Evolutionary conservation across 2,888 invertebrate species (phyloP), one percentile per base, ranked within the genome.

Genomic region (Caradrina clavipalpis): DNA sequence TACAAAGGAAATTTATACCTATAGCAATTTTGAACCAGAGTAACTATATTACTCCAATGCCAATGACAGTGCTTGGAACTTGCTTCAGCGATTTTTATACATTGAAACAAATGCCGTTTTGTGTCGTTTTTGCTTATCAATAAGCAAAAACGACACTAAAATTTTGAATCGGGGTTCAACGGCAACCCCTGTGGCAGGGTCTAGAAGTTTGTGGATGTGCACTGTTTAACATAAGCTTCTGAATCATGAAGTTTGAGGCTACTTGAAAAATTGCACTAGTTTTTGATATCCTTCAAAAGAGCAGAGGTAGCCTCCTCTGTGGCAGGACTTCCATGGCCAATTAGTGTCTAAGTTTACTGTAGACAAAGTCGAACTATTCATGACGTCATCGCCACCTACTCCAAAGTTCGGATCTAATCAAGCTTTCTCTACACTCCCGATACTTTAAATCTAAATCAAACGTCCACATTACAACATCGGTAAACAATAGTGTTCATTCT

Each of bases 401-500:
- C 51, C 51, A 49, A 66, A 55, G 22, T 66, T 55, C n/a, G 26
- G 56, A 54, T 57, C 49, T 66, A 75, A 75, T 69, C 59, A 75
- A 68, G 56, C 76, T 80, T 80, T 79, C 79, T 76, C 74, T 58
- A 60, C 66, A 65, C 73, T 69, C 77, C 75, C 69, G 57, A 80
- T 78, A 74, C 76, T 76, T 73, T 68, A 73, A 74, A 71, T 76
- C 68, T 76, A 75, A 76, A 73, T 73, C 84, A 79, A 81, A 80
- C 53, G 78, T 66, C 64, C 53, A 66, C 64, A 80, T 87, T 81
- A 78, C 83, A 80, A 88, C 86, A 89, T 82, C 69, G 64, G 82
- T 85, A 91, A 90, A 92, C 90, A 91, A 90, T 89, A 84, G 86
- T 82, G 84, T 85, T 87, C 79, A 82, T 86, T 85, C 85, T 82